Conservation (phyloP, 2,888 invertebrate species). For the Temnothorax rugatulus region DNA sequence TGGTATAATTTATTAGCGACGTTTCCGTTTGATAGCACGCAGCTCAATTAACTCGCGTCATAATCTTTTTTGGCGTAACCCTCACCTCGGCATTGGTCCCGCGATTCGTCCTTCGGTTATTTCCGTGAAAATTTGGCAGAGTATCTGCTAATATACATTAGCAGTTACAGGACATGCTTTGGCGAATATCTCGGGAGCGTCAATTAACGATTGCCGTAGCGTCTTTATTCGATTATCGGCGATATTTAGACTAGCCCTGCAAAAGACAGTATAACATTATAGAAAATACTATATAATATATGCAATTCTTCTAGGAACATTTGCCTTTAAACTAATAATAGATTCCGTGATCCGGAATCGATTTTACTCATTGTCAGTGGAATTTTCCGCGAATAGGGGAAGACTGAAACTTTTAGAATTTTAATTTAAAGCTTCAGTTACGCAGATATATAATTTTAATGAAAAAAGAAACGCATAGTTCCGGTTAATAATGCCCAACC, state of each 20-base stretch:
- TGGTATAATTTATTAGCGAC: neutral
- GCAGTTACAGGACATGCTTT: constrained; percentile 30
- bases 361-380: neutral
- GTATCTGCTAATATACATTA: constrained; percentile 23
- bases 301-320: neutral
- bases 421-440: neutral
- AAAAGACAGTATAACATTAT: neutral
- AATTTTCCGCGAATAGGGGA: neutral
- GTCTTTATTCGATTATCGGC: neutral
- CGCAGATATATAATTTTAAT: neutral
- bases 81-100: constrained; percentile 55
- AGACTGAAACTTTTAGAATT: neutral
- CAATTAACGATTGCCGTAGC: constrained; percentile 32
- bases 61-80: constrained; percentile 47
- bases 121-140: constrained; percentile 63
- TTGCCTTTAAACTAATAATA: neutral
- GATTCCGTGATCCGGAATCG: neutral
- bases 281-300: neutral
- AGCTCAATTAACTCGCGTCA: constrained; percentile 32
- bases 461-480: neutral
- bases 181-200: constrained; percentile 16
- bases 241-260: constrained; percentile 14
- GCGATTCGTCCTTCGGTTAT: constrained; percentile 59
- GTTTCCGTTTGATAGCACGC: neutral
- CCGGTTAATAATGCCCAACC: neutral